Evolutionary conservation across 2,797 vertebrate species (phyloP).

Genomic region (Thaleichthys pacificus): DNA sequence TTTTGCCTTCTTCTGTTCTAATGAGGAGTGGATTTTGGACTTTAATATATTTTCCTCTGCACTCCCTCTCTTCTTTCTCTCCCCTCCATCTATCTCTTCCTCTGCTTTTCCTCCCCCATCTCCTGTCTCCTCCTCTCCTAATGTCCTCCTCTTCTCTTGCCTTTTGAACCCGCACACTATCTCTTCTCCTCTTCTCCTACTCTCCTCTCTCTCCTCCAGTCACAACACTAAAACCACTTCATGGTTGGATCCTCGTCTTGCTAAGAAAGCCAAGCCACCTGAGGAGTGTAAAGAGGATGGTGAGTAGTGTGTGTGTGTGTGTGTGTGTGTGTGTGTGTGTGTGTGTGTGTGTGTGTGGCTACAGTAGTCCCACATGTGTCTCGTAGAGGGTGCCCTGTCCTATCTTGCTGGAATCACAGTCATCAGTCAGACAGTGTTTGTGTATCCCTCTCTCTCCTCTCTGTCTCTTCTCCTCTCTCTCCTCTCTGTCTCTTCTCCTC

Average conservation of each 20-base stretch:
- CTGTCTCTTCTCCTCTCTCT: conserved; percentile 3
- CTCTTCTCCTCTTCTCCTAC: conserved; percentile 7
- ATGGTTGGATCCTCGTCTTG: conserved; percentile 98
- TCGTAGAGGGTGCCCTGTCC: conserved; percentile 27
- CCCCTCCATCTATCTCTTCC: not conserved
- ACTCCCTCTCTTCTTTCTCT: conserved; percentile 7
- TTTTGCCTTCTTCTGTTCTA: conserved; percentile 81
- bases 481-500: conserved; percentile 21
- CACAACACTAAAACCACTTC: conserved; percentile 99
- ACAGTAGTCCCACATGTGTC: not conserved
- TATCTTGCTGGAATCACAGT: conserved; percentile 40
- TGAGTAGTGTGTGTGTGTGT: conserved; percentile 73
- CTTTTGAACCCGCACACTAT: not conserved
- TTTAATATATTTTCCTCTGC: conserved; percentile 42
- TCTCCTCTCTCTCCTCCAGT: conserved; percentile 78
- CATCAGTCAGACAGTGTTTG: conserved; percentile 48
- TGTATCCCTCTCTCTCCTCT: conserved; percentile 46
- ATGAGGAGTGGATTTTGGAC: conserved; percentile 79
- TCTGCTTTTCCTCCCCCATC: conserved; percentile 5
- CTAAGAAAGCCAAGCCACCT: conserved; percentile 98
- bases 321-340: too few species aligned
- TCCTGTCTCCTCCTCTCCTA: conserved; percentile 32
- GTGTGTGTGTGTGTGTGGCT: conserved; percentile 22
- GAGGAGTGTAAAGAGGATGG: conserved; percentile 99
- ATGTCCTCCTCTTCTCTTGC: conserved; percentile 27